Base-by-base conservation (phyloP, 2,797 vertebrate species). In the Oryzias dopingdopingensis region DNA sequence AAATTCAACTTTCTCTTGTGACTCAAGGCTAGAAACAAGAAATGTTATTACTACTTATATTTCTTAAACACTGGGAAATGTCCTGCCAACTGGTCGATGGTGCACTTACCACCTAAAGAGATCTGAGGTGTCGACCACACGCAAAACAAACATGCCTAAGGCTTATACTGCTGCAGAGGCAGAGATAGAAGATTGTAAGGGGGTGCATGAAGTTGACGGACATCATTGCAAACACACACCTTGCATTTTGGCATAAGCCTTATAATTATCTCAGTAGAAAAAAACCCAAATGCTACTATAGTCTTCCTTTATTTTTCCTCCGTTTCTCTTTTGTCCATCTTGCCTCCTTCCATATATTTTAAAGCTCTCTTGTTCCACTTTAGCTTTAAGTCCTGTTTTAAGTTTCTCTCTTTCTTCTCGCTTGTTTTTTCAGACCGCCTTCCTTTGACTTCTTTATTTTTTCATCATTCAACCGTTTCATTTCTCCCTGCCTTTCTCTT, bases 91-190 rank as follows among this genome's bases (percentile, higher is more conserved):
- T 73, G 70, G 74, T 69, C 72, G 53, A 46, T 74, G 71, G 60
- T 23, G 72, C 60, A 46, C 67, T 46, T 79, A 68, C 87, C 87
- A 84, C 89, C 87, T 68, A 69, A 70, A 63, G 74, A 87, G 85
- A 88, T 86, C 84, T 87, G 80, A 88, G 70, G 70, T 77, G 71
- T 75, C 24, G 78, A 75, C 82, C 88, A 87, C 84, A 86, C 82
- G 72, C 84, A 81, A 74, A 65, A 60, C 74, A 81, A 80, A 82
- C 80, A 82, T 52, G 23, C 64, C 57, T 62, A 65, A 1, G 62
- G 51, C 52, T 12, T 55, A 57, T 40, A 49, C 51, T 57, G 51
- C 46, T 29, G 66, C 61, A 58, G 16, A 53, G 58, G 47, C 58
- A 41, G 32, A 29, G 67, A 64, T 67, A 67, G 65, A 80, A 74